These are phyloP conservation scores for Dryomyza anilis DNA, from an alignment of 2,888 invertebrate species.

Conservation along the genomic window DNA sequence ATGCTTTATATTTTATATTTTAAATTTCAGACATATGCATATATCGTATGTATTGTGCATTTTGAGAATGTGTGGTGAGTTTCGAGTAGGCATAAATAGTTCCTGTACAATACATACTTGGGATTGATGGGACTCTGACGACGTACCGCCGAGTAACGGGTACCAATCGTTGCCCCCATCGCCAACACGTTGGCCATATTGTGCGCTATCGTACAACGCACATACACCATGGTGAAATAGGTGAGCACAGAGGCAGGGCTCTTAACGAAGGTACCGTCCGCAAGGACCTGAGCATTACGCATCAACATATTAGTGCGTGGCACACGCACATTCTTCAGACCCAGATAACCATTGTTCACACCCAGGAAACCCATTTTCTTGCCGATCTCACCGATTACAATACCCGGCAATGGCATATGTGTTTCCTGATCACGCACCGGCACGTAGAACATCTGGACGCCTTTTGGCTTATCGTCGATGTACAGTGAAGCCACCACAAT, in stretches of 20 bases:
- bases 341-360: slow-evolving; percentile 91
- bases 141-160: slow-evolving; percentile 86
- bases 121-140: slow-evolving; percentile 84
- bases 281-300: slow-evolving; percentile 90
- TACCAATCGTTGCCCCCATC: slow-evolving; percentile 83
- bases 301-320: slow-evolving; percentile 88
- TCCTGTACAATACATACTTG: slow-evolving; percentile 63
- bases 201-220: slow-evolving; percentile 79
- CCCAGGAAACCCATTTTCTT: slow-evolving; percentile 90
- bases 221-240: slow-evolving; percentile 89
- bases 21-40: too few species aligned
- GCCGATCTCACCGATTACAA: slow-evolving; percentile 92
- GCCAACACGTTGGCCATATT: slow-evolving; percentile 75
- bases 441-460: slow-evolving; percentile 91
- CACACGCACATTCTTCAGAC: slow-evolving; percentile 83
- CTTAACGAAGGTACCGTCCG: slow-evolving; percentile 84
- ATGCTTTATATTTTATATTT: too few species aligned
- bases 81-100: not conserved
- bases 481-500: slow-evolving; percentile 89
- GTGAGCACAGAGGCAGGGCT: slow-evolving; percentile 80
- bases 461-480: slow-evolving; percentile 78
- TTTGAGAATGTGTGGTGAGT: not conserved
- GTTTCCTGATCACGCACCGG: slow-evolving; percentile 87
- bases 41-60: too few species aligned
- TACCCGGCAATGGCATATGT: slow-evolving; percentile 82